A percentile compares a stretch with the other conserved stretches of the same genome.
These are phyloP conservation scores for Heterodera carotae DNA, from an alignment of 1,140 invertebrate species.

Conservation along the genomic window DNA sequence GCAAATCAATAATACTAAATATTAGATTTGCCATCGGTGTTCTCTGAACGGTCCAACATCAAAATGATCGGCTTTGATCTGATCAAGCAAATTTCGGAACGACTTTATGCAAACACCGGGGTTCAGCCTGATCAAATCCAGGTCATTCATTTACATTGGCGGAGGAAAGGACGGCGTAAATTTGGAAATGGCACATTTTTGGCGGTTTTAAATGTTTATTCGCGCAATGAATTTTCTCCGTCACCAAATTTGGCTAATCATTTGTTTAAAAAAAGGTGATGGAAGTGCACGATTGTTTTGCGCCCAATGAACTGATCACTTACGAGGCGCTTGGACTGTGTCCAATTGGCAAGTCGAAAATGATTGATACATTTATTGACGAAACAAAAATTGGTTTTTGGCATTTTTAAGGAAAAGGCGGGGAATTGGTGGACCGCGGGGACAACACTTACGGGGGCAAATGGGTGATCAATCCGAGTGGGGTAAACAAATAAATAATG, in stretches of 20 bases:
- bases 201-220: too few species aligned
- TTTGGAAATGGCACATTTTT: too few species aligned
- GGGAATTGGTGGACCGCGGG: slow-evolving; percentile 85
- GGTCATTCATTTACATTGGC: neutral
- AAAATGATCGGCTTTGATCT: slow-evolving; percentile 95
- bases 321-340: slow-evolving; percentile 96
- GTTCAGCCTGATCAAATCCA: slow-evolving; percentile 61
- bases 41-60: slow-evolving; percentile 81
- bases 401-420: slow-evolving; percentile 72
- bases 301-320: slow-evolving; percentile 92
- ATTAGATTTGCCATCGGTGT: slow-evolving; percentile 79
- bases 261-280: slow-evolving; percentile 74
- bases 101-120: slow-evolving; percentile 78
- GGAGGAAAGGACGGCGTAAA: neutral
- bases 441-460: slow-evolving; percentile 97
- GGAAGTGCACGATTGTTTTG: slow-evolving; percentile 99
- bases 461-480: slow-evolving; percentile 94
- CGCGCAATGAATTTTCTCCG: too few species aligned
- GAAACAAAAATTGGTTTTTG: slow-evolving; percentile 16
- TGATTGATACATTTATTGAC: neutral
- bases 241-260: too few species aligned
- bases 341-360: slow-evolving; percentile 70
- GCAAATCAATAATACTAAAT: neutral
- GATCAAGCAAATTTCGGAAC: slow-evolving; percentile 81
- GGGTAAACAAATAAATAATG: slow-evolving; percentile 64